A percentile compares a stretch with the other conserved stretches of the same genome.
Conservation (phyloP, 2,888 invertebrate species). For the Eupeodes latifasciatus region DNA sequence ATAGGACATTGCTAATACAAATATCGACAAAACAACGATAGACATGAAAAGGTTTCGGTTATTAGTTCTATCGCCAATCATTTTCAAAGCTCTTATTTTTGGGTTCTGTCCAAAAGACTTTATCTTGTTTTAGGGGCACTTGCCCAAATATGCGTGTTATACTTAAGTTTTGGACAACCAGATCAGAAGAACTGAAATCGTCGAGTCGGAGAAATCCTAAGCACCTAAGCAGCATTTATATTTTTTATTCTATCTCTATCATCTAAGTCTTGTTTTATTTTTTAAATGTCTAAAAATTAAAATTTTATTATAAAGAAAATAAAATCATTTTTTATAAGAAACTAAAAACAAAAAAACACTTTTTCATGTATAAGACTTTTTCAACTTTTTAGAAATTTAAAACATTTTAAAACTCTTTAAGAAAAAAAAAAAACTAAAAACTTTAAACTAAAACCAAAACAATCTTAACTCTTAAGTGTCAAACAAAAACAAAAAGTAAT, state of each 20-base stretch:
- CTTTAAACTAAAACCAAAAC: constrained; percentile 19
- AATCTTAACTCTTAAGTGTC: constrained; percentile 69
- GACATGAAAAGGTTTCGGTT: too few relatives aligned
- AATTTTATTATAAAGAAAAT: constrained; percentile 24
- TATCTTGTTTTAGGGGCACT: too few relatives aligned
- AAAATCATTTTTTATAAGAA: constrained; percentile 67
- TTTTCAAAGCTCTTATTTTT: too few relatives aligned
- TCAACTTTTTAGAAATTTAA: constrained; percentile 68
- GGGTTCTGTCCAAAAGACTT: too few relatives aligned
- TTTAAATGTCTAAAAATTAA: constrained; percentile 20
- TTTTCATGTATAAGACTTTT: constrained; percentile 71
- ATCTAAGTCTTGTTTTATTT: constrained; percentile 54
- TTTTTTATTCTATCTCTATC: constrained; percentile 52
- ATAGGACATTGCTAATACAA: too few relatives aligned
- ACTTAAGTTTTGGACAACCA: too few relatives aligned
- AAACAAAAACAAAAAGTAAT: constrained; percentile 8
- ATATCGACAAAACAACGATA: too few relatives aligned
- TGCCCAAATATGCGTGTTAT: too few relatives aligned
- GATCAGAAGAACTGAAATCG: too few relatives aligned
- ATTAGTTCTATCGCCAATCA: too few relatives aligned
- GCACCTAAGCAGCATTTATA: too few relatives aligned
- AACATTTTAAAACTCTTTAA: constrained; percentile 57
- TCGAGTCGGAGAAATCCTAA: too few relatives aligned
- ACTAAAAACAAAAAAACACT: constrained; percentile 43
- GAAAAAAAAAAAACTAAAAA: constrained; percentile 26